Evolutionary conservation across 1,140 invertebrate species (phyloP), one percentile per base, ranked within the genome.

Genomic region (Eciton burchellii): DNA sequence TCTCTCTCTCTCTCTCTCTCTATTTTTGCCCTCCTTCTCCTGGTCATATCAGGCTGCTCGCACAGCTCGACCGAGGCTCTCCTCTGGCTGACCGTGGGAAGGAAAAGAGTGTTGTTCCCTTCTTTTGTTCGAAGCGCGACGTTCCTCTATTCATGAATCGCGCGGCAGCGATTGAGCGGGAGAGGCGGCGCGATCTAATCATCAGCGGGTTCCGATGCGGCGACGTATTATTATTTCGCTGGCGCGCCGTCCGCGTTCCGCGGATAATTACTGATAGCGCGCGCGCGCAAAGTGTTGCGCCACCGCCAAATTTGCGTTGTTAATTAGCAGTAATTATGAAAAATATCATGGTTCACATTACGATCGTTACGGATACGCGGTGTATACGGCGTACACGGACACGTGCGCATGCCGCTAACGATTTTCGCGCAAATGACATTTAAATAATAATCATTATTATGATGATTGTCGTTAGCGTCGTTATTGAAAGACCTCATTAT

Each of bases 71-170:
- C 77, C 43, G 41, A n/a, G n/a, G 26, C 63, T 70, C 63, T 70
- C 26, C 29, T 45, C 29, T n/a, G 77, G 68, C 54, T 62, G 72
- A 84, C 59, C 89, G 88, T 89, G 88, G 87, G 89, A 91, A 86
- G 82, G 63, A 74, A 79, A 84, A 81, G 70, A 56, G 59, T 54
- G n/a, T 60, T 54, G n/a, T 60, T 82, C 72, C 56, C 57, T 82
- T 56, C 56, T 81, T 85, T 65, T 56, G 71, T 77, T 77, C 26
- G 6, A 59, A 77, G 57, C 14, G 49, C 73, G 63, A 63, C 43
- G 73, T 79, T 83, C n/a, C 56, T 65, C 71, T 83, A 83, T 79
- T 79, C 72, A 74, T 57, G 56, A 79, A 83, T 76, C 60, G 81
- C 60, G 81, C 82, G 56, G 62, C 73, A 62, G 41, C 74, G n/a